Percentiles rank a stretch among this genome's conserved stretches.
These are phyloP conservation scores for Peromyscus nudipes DNA, from an alignment of 2,797 vertebrate genomes.

Conservation along the genomic window DNA sequence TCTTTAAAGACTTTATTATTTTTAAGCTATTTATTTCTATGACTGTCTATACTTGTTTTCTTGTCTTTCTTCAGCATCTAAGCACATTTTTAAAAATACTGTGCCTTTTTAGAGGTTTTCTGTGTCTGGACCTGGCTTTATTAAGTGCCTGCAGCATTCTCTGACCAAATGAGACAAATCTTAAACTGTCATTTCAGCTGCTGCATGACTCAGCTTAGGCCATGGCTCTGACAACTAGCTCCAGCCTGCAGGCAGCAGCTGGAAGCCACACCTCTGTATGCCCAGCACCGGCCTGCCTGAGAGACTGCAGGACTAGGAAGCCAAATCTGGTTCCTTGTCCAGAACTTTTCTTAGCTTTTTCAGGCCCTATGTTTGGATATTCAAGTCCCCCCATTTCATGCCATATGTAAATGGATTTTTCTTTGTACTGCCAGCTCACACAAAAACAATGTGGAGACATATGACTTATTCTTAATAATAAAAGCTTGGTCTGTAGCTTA, in stretches of 20 bases:
- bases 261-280: not conserved
- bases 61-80: not conserved
- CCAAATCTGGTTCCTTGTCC: not conserved
- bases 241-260: not conserved
- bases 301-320: not conserved
- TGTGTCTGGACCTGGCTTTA: not conserved
- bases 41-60: not conserved
- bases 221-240: not conserved
- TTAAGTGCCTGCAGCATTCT: not conserved
- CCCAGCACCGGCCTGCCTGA: not conserved
- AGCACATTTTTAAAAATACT: not conserved
- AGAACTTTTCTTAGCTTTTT: not conserved
- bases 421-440: not conserved
- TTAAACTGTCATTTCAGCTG: not conserved
- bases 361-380: not conserved
- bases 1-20: not conserved
- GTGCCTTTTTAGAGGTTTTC: not conserved
- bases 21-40: not conserved
- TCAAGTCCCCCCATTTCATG: not conserved
- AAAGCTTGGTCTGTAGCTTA: not conserved
- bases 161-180: not conserved
- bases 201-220: not conserved
- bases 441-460: not conserved
- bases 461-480: not conserved
- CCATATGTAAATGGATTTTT: not conserved